Conservation (phyloP, 2,797 vertebrate species). For the Megalops cyprinoides region DNA sequence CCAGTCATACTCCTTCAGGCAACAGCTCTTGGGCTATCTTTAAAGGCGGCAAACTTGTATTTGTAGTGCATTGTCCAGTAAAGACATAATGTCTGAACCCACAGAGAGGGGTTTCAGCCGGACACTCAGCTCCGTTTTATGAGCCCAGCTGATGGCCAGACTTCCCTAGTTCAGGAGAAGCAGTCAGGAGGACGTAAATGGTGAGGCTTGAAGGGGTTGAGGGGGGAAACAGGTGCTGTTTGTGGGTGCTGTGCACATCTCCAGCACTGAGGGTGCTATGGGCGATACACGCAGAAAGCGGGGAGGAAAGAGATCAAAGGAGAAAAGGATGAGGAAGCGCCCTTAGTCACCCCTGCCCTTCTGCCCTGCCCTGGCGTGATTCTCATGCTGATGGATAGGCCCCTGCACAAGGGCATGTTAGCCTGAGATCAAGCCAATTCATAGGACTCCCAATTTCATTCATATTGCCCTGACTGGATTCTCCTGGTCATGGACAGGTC, state of each 20-base stretch:
- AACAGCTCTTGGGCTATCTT: background rate
- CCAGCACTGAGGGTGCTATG: background rate
- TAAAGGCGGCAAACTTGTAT: background rate
- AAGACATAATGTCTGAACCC: background rate
- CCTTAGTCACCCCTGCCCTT: too few species aligned
- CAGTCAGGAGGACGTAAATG: too few species aligned
- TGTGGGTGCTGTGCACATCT: background rate
- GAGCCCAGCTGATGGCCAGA: background rate
- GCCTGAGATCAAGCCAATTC: too few species aligned
- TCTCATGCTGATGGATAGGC: too few species aligned
- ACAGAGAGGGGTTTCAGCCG: background rate
- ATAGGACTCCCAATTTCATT: background rate
- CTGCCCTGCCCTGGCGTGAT: too few species aligned
- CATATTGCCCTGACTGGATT: background rate
- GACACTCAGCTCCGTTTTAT: background rate
- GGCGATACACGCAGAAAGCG: background rate
- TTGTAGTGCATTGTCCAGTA: background rate
- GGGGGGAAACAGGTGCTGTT: too few species aligned
- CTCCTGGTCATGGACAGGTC: background rate
- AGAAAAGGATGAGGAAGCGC: too few species aligned
- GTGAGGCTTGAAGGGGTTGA: background rate
- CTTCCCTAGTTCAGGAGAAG: background rate
- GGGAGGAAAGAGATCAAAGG: background rate
- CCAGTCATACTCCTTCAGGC: background rate
- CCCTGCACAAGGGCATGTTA: too few species aligned